Conservation (phyloP, 2,888 invertebrate genomes). For the Dryadula phaetusa region DNA sequence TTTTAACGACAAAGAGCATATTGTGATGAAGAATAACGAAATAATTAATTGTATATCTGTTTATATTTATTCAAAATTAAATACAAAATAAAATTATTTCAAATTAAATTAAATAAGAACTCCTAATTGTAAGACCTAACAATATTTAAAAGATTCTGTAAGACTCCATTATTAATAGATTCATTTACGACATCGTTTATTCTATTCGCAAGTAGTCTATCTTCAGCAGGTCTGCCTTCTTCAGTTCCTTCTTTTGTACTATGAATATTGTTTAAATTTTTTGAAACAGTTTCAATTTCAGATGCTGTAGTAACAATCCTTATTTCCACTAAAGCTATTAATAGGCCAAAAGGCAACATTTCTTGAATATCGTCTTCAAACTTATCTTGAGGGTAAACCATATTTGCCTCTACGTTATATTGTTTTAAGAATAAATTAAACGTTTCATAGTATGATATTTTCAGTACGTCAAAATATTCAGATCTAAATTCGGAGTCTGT, state of each 20-base stretch:
- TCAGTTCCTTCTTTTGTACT: constrained; percentile 42
- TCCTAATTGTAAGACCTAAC: neutral
- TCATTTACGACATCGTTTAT: constrained; percentile 70
- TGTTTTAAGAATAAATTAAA: constrained; percentile 57
- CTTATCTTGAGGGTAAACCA: constrained; percentile 58
- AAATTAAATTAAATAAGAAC: neutral
- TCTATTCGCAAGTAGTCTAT: constrained; percentile 55
- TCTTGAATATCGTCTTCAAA: constrained; percentile 61
- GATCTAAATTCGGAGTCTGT: constrained; percentile 68
- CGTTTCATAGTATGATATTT: constrained; percentile 61
- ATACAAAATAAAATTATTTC: neutral
- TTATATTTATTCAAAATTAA: no score
- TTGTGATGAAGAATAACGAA: neutral
- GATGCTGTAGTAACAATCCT: constrained; percentile 54
- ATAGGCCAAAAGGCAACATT: constrained; percentile 62
- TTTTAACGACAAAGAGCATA: no score
- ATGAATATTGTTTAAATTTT: constrained; percentile 47
- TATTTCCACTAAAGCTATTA: constrained; percentile 67
- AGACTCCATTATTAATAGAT: constrained; percentile 58
- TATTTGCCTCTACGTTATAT: constrained; percentile 58
- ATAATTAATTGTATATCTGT: no score
- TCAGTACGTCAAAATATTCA: constrained; percentile 58
- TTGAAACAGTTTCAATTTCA: constrained; percentile 35
- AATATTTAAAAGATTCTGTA: constrained; percentile 55
- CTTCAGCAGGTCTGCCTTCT: constrained; percentile 31